Conservation (phyloP, 2,888 invertebrate species). For the Tachina grossa region DNA sequence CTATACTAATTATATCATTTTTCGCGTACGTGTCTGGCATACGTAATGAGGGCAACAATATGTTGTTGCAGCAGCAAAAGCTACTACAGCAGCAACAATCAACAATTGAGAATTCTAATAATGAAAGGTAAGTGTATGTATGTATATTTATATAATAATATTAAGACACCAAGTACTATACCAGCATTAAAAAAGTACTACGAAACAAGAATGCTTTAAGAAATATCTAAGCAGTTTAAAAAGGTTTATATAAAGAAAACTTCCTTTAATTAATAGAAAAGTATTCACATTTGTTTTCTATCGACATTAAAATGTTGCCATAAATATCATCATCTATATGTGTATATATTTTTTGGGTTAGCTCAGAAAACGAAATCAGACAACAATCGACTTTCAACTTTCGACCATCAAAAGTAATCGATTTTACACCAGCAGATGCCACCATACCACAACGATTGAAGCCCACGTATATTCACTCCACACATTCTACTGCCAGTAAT, state of each 20-base stretch:
- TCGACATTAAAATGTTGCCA: too few species aligned
- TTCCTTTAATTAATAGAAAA: too few species aligned
- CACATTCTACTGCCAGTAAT: constrained; percentile 60
- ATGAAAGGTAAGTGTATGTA: constrained; percentile 77
- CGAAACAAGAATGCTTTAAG: neutral
- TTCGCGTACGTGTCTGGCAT: constrained; percentile 80
- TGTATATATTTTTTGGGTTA: constrained; percentile 1
- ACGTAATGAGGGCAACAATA: constrained; percentile 78
- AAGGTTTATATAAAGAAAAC: too few species aligned
- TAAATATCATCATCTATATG: neutral
- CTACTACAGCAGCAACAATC: constrained; percentile 41
- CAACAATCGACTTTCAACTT: constrained; percentile 71
- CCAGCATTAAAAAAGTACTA: neutral
- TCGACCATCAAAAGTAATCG: constrained; percentile 77
- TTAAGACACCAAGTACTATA: constrained; percentile 21
- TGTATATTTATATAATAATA: neutral
- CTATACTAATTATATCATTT: constrained; percentile 82
- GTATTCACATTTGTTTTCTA: too few species aligned
- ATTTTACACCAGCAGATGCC: constrained; percentile 78
- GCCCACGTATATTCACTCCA: constrained; percentile 74
- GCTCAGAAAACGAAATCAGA: constrained; percentile 12
- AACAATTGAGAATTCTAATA: constrained; percentile 68
- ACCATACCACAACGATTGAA: constrained; percentile 72
- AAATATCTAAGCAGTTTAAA: neutral
- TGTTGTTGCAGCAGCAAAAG: constrained; percentile 60